A percentile compares a stretch with the other conserved stretches of the same genome.
phyloP scores from a whole-genome alignment of 2,888 invertebrate genomes.

The Athalia rosae region DNA sequence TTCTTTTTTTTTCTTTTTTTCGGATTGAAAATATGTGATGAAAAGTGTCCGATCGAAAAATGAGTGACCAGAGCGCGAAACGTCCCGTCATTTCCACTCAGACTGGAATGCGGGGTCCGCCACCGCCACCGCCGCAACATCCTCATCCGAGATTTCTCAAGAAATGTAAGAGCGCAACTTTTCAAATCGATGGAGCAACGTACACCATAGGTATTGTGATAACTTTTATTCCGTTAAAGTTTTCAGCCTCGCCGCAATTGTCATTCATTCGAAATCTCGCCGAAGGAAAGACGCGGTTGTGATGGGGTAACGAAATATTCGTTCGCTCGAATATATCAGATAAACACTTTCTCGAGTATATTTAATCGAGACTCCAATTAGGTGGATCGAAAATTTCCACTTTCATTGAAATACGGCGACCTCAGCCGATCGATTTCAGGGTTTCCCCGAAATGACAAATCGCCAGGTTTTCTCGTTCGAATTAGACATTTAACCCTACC shows the following conservation, averaged over 20 bases:
- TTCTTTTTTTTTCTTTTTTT: background rate
- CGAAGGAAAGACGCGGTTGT: no score
- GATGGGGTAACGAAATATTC: background rate
- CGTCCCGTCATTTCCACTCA: conserved; percentile 26
- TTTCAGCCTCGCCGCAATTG: background rate
- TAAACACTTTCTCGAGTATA: background rate
- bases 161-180: conserved; percentile 92
- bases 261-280: background rate
- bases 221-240: background rate
- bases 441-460: no score
- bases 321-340: background rate
- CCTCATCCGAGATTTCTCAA: conserved; percentile 78
- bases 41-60: conserved; percentile 2
- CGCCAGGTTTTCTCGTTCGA: no score
- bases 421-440: no score
- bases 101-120: conserved; percentile 50
- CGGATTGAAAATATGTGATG: background rate
- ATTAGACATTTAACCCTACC: no score
- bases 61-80: conserved; percentile 30
- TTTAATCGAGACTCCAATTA: no score
- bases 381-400: no score
- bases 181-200: conserved; percentile 90
- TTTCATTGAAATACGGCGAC: no score
- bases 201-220: conserved; percentile 84
- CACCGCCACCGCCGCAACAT: conserved; percentile 58